These are phyloP conservation scores for Datnioides undecimradiatus DNA, from an alignment of 2,113 vertebrate species.

Conservation along the genomic window DNA sequence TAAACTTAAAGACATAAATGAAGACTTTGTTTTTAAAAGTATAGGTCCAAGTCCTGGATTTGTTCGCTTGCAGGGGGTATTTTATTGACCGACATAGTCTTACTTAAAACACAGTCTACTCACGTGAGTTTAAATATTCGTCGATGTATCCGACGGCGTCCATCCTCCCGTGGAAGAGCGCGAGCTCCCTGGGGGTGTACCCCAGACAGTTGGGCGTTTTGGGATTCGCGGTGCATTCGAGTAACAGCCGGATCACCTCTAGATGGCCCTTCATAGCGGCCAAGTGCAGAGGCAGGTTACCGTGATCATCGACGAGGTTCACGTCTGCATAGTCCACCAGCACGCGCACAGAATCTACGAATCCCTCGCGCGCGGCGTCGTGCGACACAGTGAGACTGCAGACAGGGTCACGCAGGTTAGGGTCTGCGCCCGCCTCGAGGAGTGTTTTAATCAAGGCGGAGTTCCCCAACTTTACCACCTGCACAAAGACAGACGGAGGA, in stretches of 20 bases:
- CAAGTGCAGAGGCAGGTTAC: conserved; percentile 92
- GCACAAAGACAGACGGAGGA: neutral
- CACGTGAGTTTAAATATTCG: conserved; percentile 11
- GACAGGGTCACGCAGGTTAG: conserved; percentile 86
- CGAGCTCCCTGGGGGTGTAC: conserved; percentile 86
- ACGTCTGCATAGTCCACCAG: conserved; percentile 88
- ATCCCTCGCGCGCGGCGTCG: conserved; percentile 93
- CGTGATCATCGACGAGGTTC: conserved; percentile 86
- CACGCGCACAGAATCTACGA: conserved; percentile 85
- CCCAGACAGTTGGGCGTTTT: conserved; percentile 82
- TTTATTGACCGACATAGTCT: neutral
- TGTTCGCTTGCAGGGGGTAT: too few relatives aligned
- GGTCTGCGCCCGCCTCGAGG: conserved; percentile 86
- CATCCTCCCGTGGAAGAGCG: conserved; percentile 73
- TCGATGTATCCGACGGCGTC: conserved; percentile 81
- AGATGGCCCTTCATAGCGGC: conserved; percentile 89
- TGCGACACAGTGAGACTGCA: conserved; percentile 88
- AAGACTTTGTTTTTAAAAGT: too few relatives aligned
- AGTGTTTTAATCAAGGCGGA: conserved; percentile 84
- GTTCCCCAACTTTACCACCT: conserved; percentile 92
- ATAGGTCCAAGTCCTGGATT: too few relatives aligned
- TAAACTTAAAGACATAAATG: too few relatives aligned
- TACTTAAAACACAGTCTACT: neutral
- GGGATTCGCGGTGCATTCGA: conserved; percentile 78
- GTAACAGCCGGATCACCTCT: conserved; percentile 85